Evolutionary conservation across 2,797 vertebrate genomes (phyloP), one percentile per base, ranked within the genome.

Genomic region (Coregonus suidteri): DNA sequence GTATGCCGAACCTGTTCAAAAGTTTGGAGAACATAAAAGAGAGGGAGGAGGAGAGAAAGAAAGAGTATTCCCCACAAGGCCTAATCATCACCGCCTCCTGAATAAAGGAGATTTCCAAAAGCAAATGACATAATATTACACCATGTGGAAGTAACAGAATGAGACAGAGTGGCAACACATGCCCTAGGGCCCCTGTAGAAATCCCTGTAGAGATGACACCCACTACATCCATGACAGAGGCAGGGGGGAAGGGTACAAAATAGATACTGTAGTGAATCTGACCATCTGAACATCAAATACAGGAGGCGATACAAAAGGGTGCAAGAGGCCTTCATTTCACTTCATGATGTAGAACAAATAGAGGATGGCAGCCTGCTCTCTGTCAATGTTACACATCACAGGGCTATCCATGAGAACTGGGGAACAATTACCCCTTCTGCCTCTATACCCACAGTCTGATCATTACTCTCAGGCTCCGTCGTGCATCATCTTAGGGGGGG

Each of bases 261-360:
- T 53, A 81, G 62, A 79, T 20, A n/a, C 15, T 59, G 56, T 20
- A 54, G 6, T 59, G 56, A 20, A 59, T 59, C 56, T 59, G n/a
- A 59, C 5, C n/a, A 20, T 59, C 56, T 59, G 56, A 59, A 59
- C 6, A 59, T 59, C 18, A 59, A 59, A 59, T 7, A 47, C 41
- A 72, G 75, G 62, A 71, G 2, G 41, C 14, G 76, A 71, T 75
- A 84, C 71, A 73, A 75, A 85, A 83, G 74, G 71, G 75, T 51
- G 65, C 71, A 72, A 72, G 18, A 11, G 71, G 54, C 71, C 75
- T 67, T 88, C 83, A 86, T 41, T 75, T 76, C 73, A 77, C 66
- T 76, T 83, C 83, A 88, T 80, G 79, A 87, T 86, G 87, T 87
- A 79, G 79, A 86, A 83, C 82, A 71, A 84, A 78, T 51, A 34